Base-by-base conservation (phyloP, 2,113 vertebrate species). In the Athene cunicularia region DNA sequence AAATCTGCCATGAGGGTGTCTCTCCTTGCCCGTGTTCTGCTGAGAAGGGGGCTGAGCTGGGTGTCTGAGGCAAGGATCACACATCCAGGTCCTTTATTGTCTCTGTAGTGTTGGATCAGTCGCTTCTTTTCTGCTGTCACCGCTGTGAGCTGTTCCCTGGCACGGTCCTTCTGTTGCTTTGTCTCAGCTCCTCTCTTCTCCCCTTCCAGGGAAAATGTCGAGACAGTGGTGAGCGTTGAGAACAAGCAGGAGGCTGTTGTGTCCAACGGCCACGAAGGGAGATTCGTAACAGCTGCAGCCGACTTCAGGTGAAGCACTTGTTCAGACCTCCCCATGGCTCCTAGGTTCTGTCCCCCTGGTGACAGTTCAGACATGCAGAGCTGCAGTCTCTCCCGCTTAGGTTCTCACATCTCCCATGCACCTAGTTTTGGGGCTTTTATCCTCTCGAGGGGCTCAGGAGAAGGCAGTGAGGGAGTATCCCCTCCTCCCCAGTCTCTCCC, bases 301-400 rank as follows among this genome's bases (percentile, higher is more conserved):
- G 32, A 80, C 66, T 98, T 98, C 97, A 98, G 98, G 98, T 98
- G 86, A 97, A 94, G 27, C 5, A 35, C 11, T 17, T 35, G 33
- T 16, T 43, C 14, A 82, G 8, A 62, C 12, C 15, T 56, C 24
- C 33, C 30, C 21, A 3, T 2, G 3, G 30, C 45, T 32, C 21
- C 19, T 19, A 63, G 35, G 35, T 10, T 77, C 55, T 5, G 7
- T 35, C 4, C 5, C 68, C 32, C 5, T 63, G 37, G 35, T 41
- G 32, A 63, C 41, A 53, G 32, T 32, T 82, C 47, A 39, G 52
- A 68, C 7, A 4, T 16, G 33, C 23, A 76, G 52, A 91, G 33
- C 32, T 8, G 3, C 2, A 2, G 8, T 37, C 3, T 73, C 5
- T 2, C 56, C 23, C 12, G 9, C 14, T 43, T 5, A 2, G 12